Evolutionary conservation across 2,888 invertebrate genomes (phyloP), one percentile per base, ranked within the genome.

Genomic region (Brenthis daphne): DNA sequence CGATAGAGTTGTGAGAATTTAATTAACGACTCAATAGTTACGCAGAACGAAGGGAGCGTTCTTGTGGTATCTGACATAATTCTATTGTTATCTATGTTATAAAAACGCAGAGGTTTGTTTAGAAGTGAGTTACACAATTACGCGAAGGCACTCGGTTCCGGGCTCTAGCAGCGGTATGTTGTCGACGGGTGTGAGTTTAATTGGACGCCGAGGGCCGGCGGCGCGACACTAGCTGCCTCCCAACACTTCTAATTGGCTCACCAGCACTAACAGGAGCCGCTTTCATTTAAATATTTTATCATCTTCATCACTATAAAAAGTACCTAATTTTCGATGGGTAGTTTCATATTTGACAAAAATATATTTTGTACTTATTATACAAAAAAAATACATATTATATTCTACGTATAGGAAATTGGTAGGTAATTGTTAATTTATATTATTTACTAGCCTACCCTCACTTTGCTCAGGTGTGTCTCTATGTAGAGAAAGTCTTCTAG

Each of bases 1-100:
- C 78, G 77, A 82, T 85, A 85, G 82, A 82, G 80, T 86, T 88
- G 87, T 85, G 84, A 84, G 87, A 87, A 90, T 91, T 90, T 92
- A 92, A 92, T 92, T 91, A 92, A 90, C 89, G 89, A 88, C 88
- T 89, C 90, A 88, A 90, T 90, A 88, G 87, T 85, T 87, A 84
- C 83, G 83, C 76, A 82, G 85, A 85, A 85, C 81, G 84, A 83
- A 83, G 85, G 86, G 84, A 85, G 83, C 76, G 87, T 88, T 89
- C 87, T 90, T 88, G 86, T 83, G 84, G 83, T 78, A 84, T 87
- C 89, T 88, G 88, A 87, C 89, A 87, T 86, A 88, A 86, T 83
- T 89, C 89, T 82, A 90, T 92, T 92, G 92, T 92, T 90, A 85
- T 86, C 80, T 83, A 74, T 80, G 76, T 77, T 83, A 85, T 83